Base-by-base conservation (phyloP, 1,140 invertebrate species). In the Drosophila arawakana region DNA sequence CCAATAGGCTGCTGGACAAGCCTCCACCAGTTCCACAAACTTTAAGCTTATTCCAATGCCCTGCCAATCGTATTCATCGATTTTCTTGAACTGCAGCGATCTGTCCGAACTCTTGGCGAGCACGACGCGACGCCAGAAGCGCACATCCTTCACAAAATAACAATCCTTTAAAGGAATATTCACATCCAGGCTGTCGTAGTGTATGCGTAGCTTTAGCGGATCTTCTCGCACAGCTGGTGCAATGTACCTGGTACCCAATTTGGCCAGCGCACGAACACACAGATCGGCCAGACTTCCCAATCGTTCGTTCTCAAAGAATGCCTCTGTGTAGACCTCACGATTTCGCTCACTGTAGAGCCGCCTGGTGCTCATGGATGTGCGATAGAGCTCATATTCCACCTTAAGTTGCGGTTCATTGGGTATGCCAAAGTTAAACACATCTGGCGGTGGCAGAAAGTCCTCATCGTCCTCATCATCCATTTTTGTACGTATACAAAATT, bases 21-120 rank as follows among this genome's bases (percentile, higher is more conserved):
- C 50, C 13, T 91, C 90, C 0, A 90, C 90, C 46, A 91, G 49
- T 13, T 91, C 82, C 1, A 90, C 85, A 11, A 80, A 90, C 60
- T 91, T 91, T 2, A 91, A 34, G 35, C 90, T 88, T 2, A 91
- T 54, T 0, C 90, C 90, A 9, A 65, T 52, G 44, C 76, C 73
- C 7, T 68, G 74, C 90, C 90, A 91, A 7, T 91, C 78, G 43
- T 67, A 89, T 3, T 85, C 80, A 5, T 76, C 11, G 2, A 78
- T 10, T 10, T 76, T 73, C 39, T 76, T 81, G 1, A 71, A 18
- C 15, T 55, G 44, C 8, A 88, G 43, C 0, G 61, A 59, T 18
- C 50, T 65, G 6, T 91, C 76, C 9, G 44, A 7, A 30, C 55
- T 55, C 25, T 91, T 91, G 43, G 82, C 73, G 8, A 91, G 34